A percentile compares a stretch with the other conserved stretches of the same genome.
Evolutionary conservation across 30 jellyfish, hydroid and myxozoan species (phyloP).

Genomic region (Aurelia sp.): DNA sequence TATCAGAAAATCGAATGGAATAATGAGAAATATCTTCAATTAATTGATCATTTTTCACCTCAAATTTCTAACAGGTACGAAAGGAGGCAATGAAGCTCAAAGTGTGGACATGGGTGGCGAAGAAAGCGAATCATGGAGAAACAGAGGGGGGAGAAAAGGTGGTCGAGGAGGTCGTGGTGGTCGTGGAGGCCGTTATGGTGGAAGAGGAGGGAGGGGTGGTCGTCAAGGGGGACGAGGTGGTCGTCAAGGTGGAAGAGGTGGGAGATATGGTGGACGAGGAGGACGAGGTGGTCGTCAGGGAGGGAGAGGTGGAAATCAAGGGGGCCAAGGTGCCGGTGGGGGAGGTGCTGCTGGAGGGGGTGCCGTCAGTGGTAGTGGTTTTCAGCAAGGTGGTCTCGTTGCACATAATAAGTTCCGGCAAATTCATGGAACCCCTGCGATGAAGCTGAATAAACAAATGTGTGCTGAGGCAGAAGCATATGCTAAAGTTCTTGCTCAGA

Average conservation of each 20-base stretch:
- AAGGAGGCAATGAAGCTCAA: not conserved
- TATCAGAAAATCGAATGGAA: no score
- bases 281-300: slow-evolving; percentile 24
- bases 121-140: not conserved
- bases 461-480: slow-evolving; percentile 72
- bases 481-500: slow-evolving; percentile 80
- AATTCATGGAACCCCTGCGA: slow-evolving; percentile 74
- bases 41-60: no score
- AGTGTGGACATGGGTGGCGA: slow-evolving; percentile 9
- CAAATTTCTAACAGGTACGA: no score
- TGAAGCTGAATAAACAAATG: slow-evolving; percentile 71
- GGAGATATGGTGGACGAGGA: not conserved
- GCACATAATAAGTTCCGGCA: slow-evolving; percentile 89
- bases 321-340: slow-evolving; percentile 7
- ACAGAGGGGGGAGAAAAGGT: not conserved
- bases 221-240: slow-evolving; percentile 21
- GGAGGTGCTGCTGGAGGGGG: slow-evolving; percentile 40
- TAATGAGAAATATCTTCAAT: no score
- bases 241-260: slow-evolving; percentile 11
- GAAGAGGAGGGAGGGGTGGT: slow-evolving; percentile 8
- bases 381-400: slow-evolving; percentile 47
- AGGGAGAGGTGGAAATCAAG: slow-evolving; percentile 4
- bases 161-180: not conserved
- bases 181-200: slow-evolving; percentile 2
- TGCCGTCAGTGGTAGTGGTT: slow-evolving; percentile 49